These are phyloP conservation scores for Patiria miniata DNA, from an alignment of 35 echinoderm and acorn worm genomes.

Conservation along the genomic window DNA sequence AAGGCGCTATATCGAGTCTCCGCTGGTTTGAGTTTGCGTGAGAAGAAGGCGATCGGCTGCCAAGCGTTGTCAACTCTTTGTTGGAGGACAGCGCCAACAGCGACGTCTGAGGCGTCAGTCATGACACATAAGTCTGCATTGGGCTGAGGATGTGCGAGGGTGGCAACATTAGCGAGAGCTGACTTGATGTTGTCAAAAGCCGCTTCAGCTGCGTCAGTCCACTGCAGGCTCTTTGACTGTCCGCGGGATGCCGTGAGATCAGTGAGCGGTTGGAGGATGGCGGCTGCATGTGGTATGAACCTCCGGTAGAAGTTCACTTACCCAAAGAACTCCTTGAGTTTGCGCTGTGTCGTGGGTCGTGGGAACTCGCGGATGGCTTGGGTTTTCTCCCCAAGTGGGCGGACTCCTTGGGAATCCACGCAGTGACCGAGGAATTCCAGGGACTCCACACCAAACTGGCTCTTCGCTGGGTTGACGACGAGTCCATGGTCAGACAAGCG, in stretches of 20 bases:
- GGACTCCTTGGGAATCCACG: slow-evolving; percentile 15
- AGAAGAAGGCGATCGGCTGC: slow-evolving; percentile 62
- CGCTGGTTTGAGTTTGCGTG: slow-evolving; percentile 34
- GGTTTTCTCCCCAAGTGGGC: slow-evolving; percentile 32
- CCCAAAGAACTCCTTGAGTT: slow-evolving; percentile 51
- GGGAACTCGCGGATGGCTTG: slow-evolving; percentile 17
- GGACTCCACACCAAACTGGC: slow-evolving; percentile 26
- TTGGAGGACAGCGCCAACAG: slow-evolving; percentile 39
- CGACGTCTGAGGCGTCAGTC: slow-evolving; percentile 57
- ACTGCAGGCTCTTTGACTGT: neutral
- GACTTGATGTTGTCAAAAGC: slow-evolving; percentile 36
- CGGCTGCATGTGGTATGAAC: slow-evolving; percentile 51
- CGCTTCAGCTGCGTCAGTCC: neutral
- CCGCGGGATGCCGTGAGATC: slow-evolving; percentile 21
- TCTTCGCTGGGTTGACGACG: slow-evolving; percentile 44
- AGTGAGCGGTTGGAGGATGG: slow-evolving; percentile 46
- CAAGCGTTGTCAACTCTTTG: slow-evolving; percentile 18
- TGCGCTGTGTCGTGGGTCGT: slow-evolving; percentile 22
- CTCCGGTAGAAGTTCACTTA: slow-evolving; percentile 48
- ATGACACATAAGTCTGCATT: slow-evolving; percentile 31
- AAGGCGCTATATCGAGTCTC: slow-evolving; percentile 63
- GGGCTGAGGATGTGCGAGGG: too few species aligned
- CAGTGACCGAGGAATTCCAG: slow-evolving; percentile 40
- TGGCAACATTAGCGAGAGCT: too few species aligned
- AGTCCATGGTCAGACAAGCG: slow-evolving; percentile 42